These are phyloP conservation scores for Arctocebus calabarensis DNA, from an alignment of 2,797 vertebrate genomes.

Conservation along the genomic window DNA sequence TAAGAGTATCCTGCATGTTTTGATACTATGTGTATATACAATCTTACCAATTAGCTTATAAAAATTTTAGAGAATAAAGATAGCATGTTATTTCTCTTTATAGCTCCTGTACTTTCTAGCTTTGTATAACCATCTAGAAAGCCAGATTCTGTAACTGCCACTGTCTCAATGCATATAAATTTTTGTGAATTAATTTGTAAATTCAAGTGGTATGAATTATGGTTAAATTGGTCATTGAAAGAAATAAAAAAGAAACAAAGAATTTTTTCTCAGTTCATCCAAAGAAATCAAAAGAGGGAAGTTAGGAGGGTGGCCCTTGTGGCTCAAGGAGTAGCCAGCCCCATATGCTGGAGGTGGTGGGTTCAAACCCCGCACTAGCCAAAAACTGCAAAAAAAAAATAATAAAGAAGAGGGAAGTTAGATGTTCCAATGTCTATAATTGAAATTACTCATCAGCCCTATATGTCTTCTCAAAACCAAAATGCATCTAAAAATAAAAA, in stretches of 20 bases:
- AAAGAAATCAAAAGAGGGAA: neutral
- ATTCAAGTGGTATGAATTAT: neutral
- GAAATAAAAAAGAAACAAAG: conserved; percentile 27
- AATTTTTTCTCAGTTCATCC: neutral
- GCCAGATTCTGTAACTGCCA: neutral
- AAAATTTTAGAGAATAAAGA: neutral
- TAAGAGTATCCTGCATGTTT: neutral
- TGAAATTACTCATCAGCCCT: neutral
- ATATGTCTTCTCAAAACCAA: neutral
- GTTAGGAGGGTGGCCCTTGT: no score
- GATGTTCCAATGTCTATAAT: neutral
- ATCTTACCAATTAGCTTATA: conserved; percentile 1
- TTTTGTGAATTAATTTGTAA: conserved; percentile 44
- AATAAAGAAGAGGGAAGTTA: no score
- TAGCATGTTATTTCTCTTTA: neutral
- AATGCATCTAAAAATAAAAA: neutral
- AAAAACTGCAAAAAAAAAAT: no score
- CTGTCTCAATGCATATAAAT: neutral
- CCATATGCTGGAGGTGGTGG: no score
- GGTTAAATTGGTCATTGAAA: neutral
- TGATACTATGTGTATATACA: neutral
- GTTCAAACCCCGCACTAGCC: no score
- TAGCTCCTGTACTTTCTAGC: neutral
- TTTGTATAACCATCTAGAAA: neutral
- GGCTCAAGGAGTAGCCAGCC: no score